Evolutionary conservation across 2,888 invertebrate genomes (phyloP).

Genomic region (Parnassius glacialis): DNA sequence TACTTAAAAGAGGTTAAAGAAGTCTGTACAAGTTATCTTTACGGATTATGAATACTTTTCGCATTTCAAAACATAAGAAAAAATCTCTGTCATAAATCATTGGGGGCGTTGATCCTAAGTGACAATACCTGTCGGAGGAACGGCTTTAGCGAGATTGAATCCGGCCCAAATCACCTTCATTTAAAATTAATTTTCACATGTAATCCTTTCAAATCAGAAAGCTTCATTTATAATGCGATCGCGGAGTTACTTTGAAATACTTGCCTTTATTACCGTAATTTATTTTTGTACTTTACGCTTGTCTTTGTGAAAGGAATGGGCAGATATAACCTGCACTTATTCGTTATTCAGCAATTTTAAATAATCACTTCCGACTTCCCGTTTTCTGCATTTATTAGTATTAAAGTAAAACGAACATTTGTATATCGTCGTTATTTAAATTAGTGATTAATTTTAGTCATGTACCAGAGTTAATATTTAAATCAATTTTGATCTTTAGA

Average conservation of each 20-base stretch:
- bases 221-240: conserved; percentile 25
- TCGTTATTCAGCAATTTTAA: not conserved
- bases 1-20: too few relatives aligned
- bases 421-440: not conserved
- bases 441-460: too few relatives aligned
- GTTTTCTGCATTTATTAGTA: not conserved
- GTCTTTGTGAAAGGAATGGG: conserved; percentile 9
- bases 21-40: not conserved
- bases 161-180: conserved; percentile 23
- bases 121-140: conserved; percentile 25
- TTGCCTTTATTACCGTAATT: conserved; percentile 11
- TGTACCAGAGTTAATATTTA: too few relatives aligned
- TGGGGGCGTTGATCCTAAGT: conserved; percentile 23
- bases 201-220: conserved; percentile 26
- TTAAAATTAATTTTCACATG: conserved; percentile 27
- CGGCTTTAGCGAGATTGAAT: conserved; percentile 23
- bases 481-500: too few relatives aligned
- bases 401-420: not conserved
- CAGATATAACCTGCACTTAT: not conserved
- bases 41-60: conserved; percentile 2
- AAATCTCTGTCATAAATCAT: conserved; percentile 24
- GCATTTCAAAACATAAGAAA: conserved; percentile 12
- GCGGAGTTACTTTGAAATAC: conserved; percentile 9
- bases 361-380: conserved; percentile 1
- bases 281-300: conserved; percentile 18